Evolutionary conservation across 2,113 vertebrate genomes (phyloP).

Genomic region (Melanotaenia duboulayi): DNA sequence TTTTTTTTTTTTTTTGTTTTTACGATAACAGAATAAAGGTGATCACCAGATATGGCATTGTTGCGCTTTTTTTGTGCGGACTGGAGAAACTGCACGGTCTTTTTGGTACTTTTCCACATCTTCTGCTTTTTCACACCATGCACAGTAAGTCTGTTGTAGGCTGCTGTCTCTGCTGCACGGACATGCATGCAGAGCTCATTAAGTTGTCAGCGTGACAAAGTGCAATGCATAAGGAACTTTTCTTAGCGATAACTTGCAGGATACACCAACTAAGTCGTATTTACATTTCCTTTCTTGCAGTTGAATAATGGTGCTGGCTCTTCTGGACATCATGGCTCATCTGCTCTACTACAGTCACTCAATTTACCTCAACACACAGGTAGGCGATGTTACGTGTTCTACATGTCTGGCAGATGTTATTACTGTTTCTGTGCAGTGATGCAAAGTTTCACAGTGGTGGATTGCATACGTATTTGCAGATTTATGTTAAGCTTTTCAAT

Average conservation of each 20-base stretch:
- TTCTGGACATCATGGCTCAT: slow-evolving; percentile 27
- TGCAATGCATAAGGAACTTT: neutral
- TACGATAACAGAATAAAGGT: slow-evolving; percentile 23
- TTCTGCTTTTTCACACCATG: slow-evolving; percentile 51
- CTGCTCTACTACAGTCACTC: slow-evolving; percentile 64
- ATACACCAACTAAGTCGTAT: neutral
- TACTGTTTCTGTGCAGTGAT: neutral
- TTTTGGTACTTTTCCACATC: slow-evolving; percentile 54
- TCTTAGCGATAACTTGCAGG: neutral
- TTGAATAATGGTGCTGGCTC: slow-evolving; percentile 32
- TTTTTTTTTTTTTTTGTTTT: neutral
- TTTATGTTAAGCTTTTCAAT: neutral
- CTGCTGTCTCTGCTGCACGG: slow-evolving; percentile 1
- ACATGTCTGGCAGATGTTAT: too few species aligned
- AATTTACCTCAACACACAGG: slow-evolving; percentile 78
- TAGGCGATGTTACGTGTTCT: slow-evolving; percentile 20
- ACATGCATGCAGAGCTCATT: slow-evolving; percentile 31
- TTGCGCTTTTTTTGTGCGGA: slow-evolving; percentile 21
- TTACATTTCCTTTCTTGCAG: slow-evolving; percentile 42
- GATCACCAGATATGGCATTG: slow-evolving; percentile 59
- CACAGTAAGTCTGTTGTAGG: slow-evolving; percentile 64
- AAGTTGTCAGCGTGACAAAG: slow-evolving; percentile 34
- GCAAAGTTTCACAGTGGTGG: neutral
- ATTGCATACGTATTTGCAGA: rapidly evolving
- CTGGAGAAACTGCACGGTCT: slow-evolving; percentile 26